A percentile compares a stretch with the other conserved stretches of the same genome.
Evolutionary conservation across 1,140 invertebrate genomes (phyloP).

Genomic region (Drosophila pectinifera): DNA sequence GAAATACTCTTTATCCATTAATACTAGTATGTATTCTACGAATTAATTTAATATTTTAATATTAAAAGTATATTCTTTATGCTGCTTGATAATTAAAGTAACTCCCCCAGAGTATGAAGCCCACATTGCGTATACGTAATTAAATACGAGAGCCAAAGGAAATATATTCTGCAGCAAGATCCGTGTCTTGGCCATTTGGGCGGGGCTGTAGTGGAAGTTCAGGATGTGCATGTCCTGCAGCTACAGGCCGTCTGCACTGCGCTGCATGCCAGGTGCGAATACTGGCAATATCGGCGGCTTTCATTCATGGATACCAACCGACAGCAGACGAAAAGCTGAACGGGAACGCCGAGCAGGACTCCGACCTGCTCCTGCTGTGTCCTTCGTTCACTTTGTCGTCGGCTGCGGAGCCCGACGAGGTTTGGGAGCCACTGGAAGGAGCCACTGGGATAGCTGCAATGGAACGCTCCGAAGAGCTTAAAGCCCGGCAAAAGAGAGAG

Average conservation of each 20-base stretch:
- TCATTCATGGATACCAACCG: constrained; percentile 79
- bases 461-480: constrained; percentile 63
- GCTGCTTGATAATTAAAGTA: no score
- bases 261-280: constrained; percentile 59
- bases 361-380: constrained; percentile 38
- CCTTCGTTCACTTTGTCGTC: constrained; percentile 56
- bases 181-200: constrained; percentile 15
- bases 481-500: constrained; percentile 46
- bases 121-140: constrained; percentile 31
- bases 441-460: constrained; percentile 76
- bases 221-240: constrained; percentile 30
- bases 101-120: no score
- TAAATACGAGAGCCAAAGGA: constrained; percentile 12
- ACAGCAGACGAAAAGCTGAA: background rate
- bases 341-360: constrained; percentile 26
- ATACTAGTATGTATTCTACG: no score
- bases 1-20: no score
- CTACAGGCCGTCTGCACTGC: constrained; percentile 46
- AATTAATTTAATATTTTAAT: background rate
- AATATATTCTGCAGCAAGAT: constrained; percentile 50
- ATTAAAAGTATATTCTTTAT: no score
- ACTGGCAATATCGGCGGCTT: constrained; percentile 56
- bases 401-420: constrained; percentile 48
- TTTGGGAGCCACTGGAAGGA: constrained; percentile 73
- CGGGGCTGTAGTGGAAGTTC: background rate